A percentile compares a stretch with the other conserved stretches of the same genome.
These are phyloP conservation scores for Keiferia lycopersicella DNA, from an alignment of 2,888 invertebrate species.

Conservation along the genomic window DNA sequence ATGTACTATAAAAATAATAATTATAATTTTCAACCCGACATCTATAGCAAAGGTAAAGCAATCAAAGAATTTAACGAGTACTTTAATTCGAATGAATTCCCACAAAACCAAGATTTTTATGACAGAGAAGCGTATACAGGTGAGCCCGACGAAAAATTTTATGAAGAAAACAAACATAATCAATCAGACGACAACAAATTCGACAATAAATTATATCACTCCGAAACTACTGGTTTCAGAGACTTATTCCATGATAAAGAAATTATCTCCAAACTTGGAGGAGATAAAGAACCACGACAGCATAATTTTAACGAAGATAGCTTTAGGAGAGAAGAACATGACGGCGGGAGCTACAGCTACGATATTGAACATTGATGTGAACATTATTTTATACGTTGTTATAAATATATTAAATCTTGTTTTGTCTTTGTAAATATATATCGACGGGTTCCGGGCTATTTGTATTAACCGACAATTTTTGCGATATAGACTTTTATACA, in stretches of 20 bases:
- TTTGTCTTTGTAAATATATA: slow-evolving; percentile 73
- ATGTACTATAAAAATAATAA: slow-evolving; percentile 24
- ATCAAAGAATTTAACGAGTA: slow-evolving; percentile 85
- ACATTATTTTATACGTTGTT: slow-evolving; percentile 50
- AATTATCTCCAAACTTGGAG: slow-evolving; percentile 61
- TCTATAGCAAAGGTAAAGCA: slow-evolving; percentile 82
- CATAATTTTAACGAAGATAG: slow-evolving; percentile 76
- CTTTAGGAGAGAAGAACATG: slow-evolving; percentile 50
- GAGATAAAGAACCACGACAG: slow-evolving; percentile 71
- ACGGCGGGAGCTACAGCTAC: slow-evolving; percentile 73
- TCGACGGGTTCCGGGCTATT: too few species aligned
- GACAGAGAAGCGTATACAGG: slow-evolving; percentile 83
- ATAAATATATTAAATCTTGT: slow-evolving; percentile 64
- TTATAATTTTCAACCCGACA: slow-evolving; percentile 71
- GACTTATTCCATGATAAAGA: slow-evolving; percentile 79
- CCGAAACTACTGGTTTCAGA: slow-evolving; percentile 71
- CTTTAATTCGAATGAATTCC: slow-evolving; percentile 86
- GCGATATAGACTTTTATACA: too few species aligned
- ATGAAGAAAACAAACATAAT: slow-evolving; percentile 74
- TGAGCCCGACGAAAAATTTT: slow-evolving; percentile 79
- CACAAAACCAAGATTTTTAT: slow-evolving; percentile 86
- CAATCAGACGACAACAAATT: slow-evolving; percentile 75
- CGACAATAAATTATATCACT: slow-evolving; percentile 78
- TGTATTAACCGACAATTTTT: too few species aligned
- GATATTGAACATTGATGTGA: slow-evolving; percentile 59